Conservation (phyloP, 2,113 vertebrate species). For the Melanostigma gelatinosum region DNA sequence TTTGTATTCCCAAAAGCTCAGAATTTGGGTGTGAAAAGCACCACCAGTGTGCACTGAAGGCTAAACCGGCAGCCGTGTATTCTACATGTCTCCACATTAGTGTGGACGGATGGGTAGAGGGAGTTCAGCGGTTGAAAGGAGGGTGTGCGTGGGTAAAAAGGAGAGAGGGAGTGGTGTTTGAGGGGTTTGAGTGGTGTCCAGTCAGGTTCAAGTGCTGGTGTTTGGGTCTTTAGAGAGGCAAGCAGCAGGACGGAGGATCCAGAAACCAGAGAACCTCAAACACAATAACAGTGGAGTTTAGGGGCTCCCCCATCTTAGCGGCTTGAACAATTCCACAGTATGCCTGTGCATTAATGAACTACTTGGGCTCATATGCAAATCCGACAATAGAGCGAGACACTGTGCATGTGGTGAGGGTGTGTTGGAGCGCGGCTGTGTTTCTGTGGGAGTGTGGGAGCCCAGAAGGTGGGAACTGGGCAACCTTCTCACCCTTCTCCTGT, state of each 20-base stretch:
- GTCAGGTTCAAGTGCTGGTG: constrained; percentile 67
- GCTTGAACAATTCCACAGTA: constrained; percentile 69
- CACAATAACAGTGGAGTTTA: constrained; percentile 52
- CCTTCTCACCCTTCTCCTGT: constrained; percentile 81
- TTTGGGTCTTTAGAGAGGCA: constrained; percentile 65
- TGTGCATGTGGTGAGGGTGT: constrained; percentile 61
- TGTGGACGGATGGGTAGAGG: constrained; percentile 24
- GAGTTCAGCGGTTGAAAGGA: background rate
- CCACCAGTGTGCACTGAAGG: background rate
- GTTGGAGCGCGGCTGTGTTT: constrained; percentile 53
- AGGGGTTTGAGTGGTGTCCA: constrained; percentile 70
- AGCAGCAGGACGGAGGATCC: constrained; percentile 58
- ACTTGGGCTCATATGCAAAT: constrained; percentile 71
- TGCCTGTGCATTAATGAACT: constrained; percentile 76
- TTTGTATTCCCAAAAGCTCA: background rate
- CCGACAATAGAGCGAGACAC: constrained; percentile 51
- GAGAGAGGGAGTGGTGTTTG: constrained; percentile 45
- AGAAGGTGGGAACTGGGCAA: constrained; percentile 83
- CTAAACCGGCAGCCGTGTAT: background rate
- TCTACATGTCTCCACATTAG: background rate
- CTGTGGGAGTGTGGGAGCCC: constrained; percentile 65
- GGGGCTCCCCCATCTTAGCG: constrained; percentile 41
- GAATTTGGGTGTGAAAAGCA: background rate
- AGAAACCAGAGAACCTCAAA: constrained; percentile 48
- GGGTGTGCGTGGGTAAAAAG: constrained; percentile 18